Evolutionary conservation across 2,797 vertebrate species (phyloP).

Genomic region (Pseudochirops corinnae): DNA sequence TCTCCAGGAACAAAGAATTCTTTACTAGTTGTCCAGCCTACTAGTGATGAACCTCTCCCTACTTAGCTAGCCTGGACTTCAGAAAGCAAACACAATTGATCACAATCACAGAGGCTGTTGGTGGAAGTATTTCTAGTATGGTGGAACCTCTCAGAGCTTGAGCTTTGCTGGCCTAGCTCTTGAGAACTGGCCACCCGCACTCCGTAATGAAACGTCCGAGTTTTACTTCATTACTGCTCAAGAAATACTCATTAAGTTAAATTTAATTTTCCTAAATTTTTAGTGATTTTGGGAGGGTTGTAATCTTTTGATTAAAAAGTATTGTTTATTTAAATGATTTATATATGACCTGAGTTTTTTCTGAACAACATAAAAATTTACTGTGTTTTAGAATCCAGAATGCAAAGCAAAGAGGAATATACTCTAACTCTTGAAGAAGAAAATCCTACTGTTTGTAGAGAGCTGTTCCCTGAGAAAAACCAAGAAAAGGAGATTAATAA

Average conservation of each 20-base stretch:
- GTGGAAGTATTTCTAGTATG: background rate
- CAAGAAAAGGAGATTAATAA: constrained; percentile 60
- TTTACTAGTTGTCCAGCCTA: background rate
- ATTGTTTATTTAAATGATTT: constrained; percentile 34
- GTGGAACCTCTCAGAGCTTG: background rate
- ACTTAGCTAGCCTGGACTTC: background rate
- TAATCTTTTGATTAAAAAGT: constrained; percentile 38
- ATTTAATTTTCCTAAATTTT: background rate
- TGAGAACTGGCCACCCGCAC: background rate
- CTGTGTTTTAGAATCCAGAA: constrained; percentile 65
- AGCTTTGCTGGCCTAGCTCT: background rate
- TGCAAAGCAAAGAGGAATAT: constrained; percentile 69
- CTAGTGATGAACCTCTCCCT: background rate
- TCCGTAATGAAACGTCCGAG: background rate
- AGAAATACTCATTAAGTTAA: background rate
- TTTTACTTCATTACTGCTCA: background rate
- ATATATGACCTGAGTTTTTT: constrained; percentile 32
- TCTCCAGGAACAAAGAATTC: background rate
- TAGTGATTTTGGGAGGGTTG: background rate
- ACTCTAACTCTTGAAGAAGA: constrained; percentile 66
- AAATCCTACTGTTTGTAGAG: constrained; percentile 58
- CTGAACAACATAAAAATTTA: constrained; percentile 63
- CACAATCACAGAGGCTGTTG: background rate
- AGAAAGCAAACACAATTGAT: background rate
- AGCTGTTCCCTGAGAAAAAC: constrained; percentile 57